Evolutionary conservation across 2,888 invertebrate genomes (phyloP).

Genomic region (Ophion ventricosus): DNA sequence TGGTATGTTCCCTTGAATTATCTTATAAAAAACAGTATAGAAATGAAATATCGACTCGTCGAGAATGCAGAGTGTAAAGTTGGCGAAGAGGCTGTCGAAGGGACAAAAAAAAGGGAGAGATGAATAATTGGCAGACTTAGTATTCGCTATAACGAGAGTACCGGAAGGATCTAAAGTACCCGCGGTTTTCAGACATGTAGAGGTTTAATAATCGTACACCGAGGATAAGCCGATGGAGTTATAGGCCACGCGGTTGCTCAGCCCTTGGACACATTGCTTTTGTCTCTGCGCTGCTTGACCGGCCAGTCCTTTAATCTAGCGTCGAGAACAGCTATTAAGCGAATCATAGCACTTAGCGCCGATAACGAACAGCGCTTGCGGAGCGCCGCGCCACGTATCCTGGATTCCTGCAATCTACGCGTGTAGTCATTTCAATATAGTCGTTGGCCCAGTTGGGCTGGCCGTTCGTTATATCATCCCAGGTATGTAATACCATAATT

Average conservation of each 20-base stretch:
- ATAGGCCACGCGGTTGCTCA: slow-evolving; percentile 46
- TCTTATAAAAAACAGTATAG: too few species aligned
- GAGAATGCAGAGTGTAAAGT: too few species aligned
- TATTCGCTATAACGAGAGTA: slow-evolving; percentile 14
- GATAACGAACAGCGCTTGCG: slow-evolving; percentile 66
- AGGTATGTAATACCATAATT: slow-evolving; percentile 68
- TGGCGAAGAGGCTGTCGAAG: too few species aligned
- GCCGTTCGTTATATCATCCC: slow-evolving; percentile 51
- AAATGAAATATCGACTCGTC: too few species aligned
- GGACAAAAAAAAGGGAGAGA: background rate
- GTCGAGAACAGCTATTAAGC: slow-evolving; percentile 70
- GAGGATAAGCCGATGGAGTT: slow-evolving; percentile 67
- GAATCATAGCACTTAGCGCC: slow-evolving; percentile 73
- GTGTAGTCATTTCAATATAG: background rate
- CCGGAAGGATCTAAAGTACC: slow-evolving; percentile 8
- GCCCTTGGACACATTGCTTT: slow-evolving; percentile 9
- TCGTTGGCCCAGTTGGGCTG: background rate
- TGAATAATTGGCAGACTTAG: slow-evolving; percentile 26
- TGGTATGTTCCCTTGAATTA: too few species aligned
- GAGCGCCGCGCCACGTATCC: slow-evolving; percentile 34
- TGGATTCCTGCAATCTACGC: background rate
- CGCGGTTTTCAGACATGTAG: slow-evolving; percentile 13
- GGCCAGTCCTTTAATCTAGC: slow-evolving; percentile 69
- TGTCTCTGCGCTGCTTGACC: slow-evolving; percentile 54
- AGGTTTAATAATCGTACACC: slow-evolving; percentile 58